Evolutionary conservation across 2,797 vertebrate genomes (phyloP).

Genomic region (Sardinella longiceps): DNA sequence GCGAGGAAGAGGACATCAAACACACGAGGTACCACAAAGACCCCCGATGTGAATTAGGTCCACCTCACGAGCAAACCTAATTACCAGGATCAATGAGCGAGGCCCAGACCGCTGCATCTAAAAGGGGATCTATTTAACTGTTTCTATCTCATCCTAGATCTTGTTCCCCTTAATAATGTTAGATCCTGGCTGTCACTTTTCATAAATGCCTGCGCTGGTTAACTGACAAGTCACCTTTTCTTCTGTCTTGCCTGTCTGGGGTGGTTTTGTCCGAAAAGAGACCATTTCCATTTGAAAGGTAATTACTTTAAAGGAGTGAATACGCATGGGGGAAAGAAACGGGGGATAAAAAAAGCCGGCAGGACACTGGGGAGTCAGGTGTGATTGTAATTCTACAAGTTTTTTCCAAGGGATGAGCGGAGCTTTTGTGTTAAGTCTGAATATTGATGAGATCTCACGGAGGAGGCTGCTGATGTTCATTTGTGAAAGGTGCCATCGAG

Average conservation of each 20-base stretch:
- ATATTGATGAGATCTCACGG: constrained; percentile 39
- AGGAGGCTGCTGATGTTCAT: constrained; percentile 33
- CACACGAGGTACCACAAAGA: neutral
- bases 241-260: constrained; percentile 38
- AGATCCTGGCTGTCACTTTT: constrained; percentile 53
- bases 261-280: constrained; percentile 37
- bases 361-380: constrained; percentile 34
- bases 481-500: constrained; percentile 30
- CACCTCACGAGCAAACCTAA: constrained; percentile 30
- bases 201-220: constrained; percentile 48
- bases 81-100: constrained; percentile 28
- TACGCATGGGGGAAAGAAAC: neutral
- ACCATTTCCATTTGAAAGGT: constrained; percentile 61
- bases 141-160: constrained; percentile 32
- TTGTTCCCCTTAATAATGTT: constrained; percentile 49
- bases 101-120: constrained; percentile 24
- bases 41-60: constrained; percentile 8
- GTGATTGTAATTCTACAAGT: constrained; percentile 27
- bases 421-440: constrained; percentile 32
- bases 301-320: constrained; percentile 38
- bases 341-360: constrained; percentile 44
- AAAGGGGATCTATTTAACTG: constrained; percentile 29
- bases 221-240: constrained; percentile 58
- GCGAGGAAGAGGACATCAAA: neutral
- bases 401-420: constrained; percentile 34